These are phyloP conservation scores for Sparus aurata DNA, from an alignment of 2,797 vertebrate genomes.

Conservation along the genomic window DNA sequence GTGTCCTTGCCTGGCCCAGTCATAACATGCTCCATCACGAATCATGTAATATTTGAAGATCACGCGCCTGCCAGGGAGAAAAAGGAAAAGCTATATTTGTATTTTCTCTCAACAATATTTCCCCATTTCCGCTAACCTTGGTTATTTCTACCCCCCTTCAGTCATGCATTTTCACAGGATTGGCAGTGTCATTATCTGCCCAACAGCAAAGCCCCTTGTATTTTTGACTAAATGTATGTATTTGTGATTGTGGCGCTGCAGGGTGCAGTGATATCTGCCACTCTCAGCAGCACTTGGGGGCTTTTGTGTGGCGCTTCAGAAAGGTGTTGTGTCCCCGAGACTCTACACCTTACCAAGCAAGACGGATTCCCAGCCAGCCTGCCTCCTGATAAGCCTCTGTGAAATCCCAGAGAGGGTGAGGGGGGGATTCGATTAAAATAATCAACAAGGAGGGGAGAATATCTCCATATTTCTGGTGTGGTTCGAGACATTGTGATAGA, in stretches of 20 bases:
- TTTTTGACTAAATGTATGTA: slow-evolving; percentile 76
- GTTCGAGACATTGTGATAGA: slow-evolving; percentile 40
- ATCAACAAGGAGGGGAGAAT: slow-evolving; percentile 75
- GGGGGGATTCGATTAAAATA: slow-evolving; percentile 81
- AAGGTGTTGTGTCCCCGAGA: slow-evolving; percentile 78
- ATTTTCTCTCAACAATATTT: slow-evolving; percentile 48
- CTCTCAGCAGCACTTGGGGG: slow-evolving; percentile 78
- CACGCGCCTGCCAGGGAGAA: slow-evolving; percentile 2
- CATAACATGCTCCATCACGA: background rate
- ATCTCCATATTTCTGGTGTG: slow-evolving; percentile 66
- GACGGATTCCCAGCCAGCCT: slow-evolving; percentile 77
- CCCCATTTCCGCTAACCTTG: slow-evolving; percentile 49
- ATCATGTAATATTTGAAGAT: slow-evolving; percentile 47
- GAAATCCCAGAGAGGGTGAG: slow-evolving; percentile 64
- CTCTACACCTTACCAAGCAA: slow-evolving; percentile 74
- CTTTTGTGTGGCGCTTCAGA: slow-evolving; percentile 74
- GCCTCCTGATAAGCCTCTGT: slow-evolving; percentile 78
- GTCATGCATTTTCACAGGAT: slow-evolving; percentile 67
- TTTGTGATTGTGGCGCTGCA: slow-evolving; percentile 74
- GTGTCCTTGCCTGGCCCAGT: slow-evolving; percentile 1
- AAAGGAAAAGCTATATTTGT: slow-evolving; percentile 14
- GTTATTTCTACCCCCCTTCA: slow-evolving; percentile 55
- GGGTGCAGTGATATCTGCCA: slow-evolving; percentile 78
- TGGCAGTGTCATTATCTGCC: slow-evolving; percentile 72
- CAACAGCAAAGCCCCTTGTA: slow-evolving; percentile 76